Evolutionary conservation across 92 coral and sea anemone species (phyloP), one percentile per base, ranked within the genome.

Genomic region (Isaurus tuberculatus): DNA sequence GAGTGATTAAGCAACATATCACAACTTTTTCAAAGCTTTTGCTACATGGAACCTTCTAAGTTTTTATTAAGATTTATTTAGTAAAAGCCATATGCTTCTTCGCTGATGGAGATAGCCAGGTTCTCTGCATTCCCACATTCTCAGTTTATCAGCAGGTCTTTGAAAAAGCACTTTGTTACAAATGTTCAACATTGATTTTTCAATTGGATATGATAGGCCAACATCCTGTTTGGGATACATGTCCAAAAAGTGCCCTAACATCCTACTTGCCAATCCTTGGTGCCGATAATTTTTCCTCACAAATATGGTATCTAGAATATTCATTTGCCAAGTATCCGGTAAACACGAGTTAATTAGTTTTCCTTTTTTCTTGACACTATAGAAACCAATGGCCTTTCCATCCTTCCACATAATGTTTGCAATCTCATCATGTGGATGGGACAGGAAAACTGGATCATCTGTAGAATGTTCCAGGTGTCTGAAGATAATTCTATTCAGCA

Each of bases 301-400:
- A 84, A 88, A 88, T 29, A 88, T 88, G 10, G 91, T 88, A 69
- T 88, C 91, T 23, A 88, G 44, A 2, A 88, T 75, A 78, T 88
- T 88, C 46, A 88, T 27, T 48, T 55, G 77, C 91, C 91, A 84
- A 4, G 81, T 65, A 1, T 88, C 88, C 46, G 88, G 55, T 4
- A 32, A 73, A 49, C 22, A 77, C 40, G 20, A 17, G 32, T 79
- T 72, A 0, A 88, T 65, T 1, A 88, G 85, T 32, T 88, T 88
- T 17, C 88, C 88, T 71, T 88, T 88, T 71, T 65, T 65, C 70
- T 88, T 88, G 19, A 88, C 42, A 13, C 79, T 84, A 71, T 88
- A 88, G 71, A 88, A 88, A 0, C 91, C 91, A 66, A 88, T 66
- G 17, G 91, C 91, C 46, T 83, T 84, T 10, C 91, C 85, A 31